phyloP scores from a whole-genome alignment of 2,113 vertebrate species.

The Acrocephalus arundinaceus region DNA sequence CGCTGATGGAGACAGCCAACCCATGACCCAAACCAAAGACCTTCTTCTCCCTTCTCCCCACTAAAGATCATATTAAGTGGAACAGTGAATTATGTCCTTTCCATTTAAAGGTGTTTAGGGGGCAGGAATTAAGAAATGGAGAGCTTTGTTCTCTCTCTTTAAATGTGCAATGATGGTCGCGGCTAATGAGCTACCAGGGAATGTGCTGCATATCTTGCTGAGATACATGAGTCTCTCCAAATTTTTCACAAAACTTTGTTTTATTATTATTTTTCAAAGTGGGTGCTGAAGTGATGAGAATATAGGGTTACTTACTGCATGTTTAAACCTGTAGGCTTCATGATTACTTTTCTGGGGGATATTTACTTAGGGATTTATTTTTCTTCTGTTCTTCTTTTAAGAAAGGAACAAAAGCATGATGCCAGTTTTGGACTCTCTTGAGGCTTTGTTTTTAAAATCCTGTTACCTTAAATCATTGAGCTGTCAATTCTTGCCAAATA shows the following conservation, averaged over 20 bases:
- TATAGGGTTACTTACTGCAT: neutral
- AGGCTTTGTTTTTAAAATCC: constrained; percentile 3
- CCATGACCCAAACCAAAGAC: neutral
- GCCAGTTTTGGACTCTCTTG: neutral
- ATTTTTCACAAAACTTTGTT: neutral
- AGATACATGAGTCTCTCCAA: neutral
- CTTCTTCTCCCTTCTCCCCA: neutral
- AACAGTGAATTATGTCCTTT: neutral
- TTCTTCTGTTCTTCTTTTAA: neutral
- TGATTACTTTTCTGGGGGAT: neutral
- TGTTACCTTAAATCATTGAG: neutral
- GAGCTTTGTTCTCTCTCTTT: neutral
- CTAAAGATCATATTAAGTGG: neutral
- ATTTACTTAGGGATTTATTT: neutral
- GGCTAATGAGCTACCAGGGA: neutral
- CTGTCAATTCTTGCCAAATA: constrained; percentile 9
- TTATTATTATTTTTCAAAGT: neutral
- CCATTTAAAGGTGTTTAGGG: neutral
- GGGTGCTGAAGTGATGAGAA: neutral
- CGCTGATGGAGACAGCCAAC: neutral
- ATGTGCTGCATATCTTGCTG: neutral
- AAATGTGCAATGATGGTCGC: fast-evolving
- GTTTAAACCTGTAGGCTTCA: neutral
- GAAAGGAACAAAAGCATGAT: neutral
- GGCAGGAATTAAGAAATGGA: neutral